Base-by-base conservation (phyloP, 2,113 vertebrate genomes). In the Bambusicola thoracicus region DNA sequence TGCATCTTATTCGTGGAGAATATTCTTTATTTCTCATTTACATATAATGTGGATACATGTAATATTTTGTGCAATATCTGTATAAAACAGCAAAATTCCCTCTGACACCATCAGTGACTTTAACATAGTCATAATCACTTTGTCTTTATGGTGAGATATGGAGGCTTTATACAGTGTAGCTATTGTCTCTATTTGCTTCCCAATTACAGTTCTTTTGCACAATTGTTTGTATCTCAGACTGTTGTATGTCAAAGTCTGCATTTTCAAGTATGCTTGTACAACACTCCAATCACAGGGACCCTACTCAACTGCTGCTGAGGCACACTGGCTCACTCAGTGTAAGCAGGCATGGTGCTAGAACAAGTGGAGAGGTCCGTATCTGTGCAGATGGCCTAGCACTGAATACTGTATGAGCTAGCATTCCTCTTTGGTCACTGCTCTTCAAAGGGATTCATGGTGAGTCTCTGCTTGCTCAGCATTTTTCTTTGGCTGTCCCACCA, bases 341-440 rank as follows among this genome's bases (percentile, higher is more conserved):
- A 38, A 68, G 46, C 55, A 81, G 66, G 15, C 19, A 41, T 30
- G 41, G 49, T 51, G 55, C 40, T 76, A 53, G 56, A 56, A 11
- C 43, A 46, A 46, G 38, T 11, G 13, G 24, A 90, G 79, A 30
- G 32, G 16, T 74, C n/a, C 13, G 6, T 63, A 29, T 27, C 46
- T 75, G 24, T 41, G 36, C 63, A 48, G 22, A 46, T 59, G 46
- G 29, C 29, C 4, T 10, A 30, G 25, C 43, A 19, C 46, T 73
- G 16, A 3, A 10, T 63, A 19, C 58, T 4, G 2, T 34, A 27
- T 48, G 4, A 92, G 16, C 9, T 51, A 53, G 34, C 0, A 0
- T 40, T 56, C 68, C 20, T 77, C 44, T 7, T 25, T 85, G 44
- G 19, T 66, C 29, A 34, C 13, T 49, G 19, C 25, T 73, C 49